A percentile compares a stretch with the other conserved stretches of the same genome.
Evolutionary conservation across 2,888 invertebrate species (phyloP).

Genomic region (Diadegma fenestrale): DNA sequence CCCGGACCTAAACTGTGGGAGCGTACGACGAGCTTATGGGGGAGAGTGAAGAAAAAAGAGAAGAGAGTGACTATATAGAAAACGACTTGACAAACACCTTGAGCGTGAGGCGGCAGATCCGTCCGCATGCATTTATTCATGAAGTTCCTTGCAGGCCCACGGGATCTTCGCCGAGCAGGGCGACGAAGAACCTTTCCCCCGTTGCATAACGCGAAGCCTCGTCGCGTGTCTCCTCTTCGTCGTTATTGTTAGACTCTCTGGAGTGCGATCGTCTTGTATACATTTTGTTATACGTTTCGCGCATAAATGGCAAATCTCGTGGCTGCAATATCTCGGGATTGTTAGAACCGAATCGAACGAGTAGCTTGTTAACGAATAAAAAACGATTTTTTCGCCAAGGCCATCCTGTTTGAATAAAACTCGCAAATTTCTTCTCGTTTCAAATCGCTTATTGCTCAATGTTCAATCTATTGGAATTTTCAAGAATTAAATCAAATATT

Average conservation of each 20-base stretch:
- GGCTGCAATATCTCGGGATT: constrained; percentile 10
- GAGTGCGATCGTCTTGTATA: not conserved
- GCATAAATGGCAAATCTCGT: constrained; percentile 9
- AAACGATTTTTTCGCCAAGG: not conserved
- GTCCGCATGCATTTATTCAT: constrained; percentile 82
- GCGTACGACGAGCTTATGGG: not conserved
- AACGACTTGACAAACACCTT: constrained; percentile 81
- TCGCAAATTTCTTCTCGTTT: not conserved
- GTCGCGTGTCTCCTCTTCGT: constrained; percentile 1
- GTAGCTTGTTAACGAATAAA: not conserved
- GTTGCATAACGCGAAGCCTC: constrained; percentile 74
- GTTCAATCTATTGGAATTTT: not conserved
- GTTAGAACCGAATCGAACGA: constrained; percentile 2
- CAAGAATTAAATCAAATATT: not conserved
- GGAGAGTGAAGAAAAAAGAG: not conserved
- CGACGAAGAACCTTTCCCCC: constrained; percentile 77
- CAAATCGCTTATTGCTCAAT: not conserved
- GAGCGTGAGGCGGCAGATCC: constrained; percentile 75
- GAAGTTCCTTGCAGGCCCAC: constrained; percentile 64
- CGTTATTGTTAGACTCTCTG: not conserved
- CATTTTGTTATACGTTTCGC: not conserved
- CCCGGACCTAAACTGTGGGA: not conserved
- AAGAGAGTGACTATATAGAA: constrained; percentile 73
- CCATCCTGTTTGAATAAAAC: not conserved
- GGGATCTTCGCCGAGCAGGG: constrained; percentile 28